phyloP scores from a whole-genome alignment of 2,113 vertebrate genomes.

The Plestiodon gilberti region DNA sequence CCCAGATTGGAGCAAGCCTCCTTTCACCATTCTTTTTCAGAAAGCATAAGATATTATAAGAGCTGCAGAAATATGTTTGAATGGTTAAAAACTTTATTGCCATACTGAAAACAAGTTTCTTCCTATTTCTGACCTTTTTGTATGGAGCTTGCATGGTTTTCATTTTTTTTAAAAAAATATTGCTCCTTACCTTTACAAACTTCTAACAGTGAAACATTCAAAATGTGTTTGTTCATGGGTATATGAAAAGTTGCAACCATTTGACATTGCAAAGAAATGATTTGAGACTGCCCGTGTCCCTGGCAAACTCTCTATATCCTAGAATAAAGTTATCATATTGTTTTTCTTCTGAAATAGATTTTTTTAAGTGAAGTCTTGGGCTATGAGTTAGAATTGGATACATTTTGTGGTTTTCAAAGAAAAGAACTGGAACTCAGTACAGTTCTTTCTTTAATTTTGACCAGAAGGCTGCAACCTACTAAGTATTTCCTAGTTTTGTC shows the following conservation, averaged over 20 bases:
- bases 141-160: background rate
- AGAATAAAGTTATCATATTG: background rate
- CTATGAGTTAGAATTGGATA: background rate
- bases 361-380: background rate
- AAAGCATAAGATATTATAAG: conserved; percentile 34
- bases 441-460: background rate
- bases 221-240: background rate
- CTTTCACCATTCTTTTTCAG: conserved; percentile 39
- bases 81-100: conserved; percentile 18
- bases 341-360: background rate
- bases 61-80: conserved; percentile 64
- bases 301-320: background rate
- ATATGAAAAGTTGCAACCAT: background rate
- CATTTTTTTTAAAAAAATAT: background rate
- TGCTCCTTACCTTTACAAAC: background rate
- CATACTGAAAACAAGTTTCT: background rate
- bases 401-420: background rate
- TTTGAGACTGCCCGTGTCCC: too few relatives aligned
- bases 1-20: conserved; percentile 32
- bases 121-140: background rate
- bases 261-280: background rate
- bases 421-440: background rate
- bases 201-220: background rate
- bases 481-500: background rate
- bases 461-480: background rate